These are phyloP conservation scores for Boleophthalmus pectinirostris DNA, from an alignment of 2,113 vertebrate species.

Conservation along the genomic window DNA sequence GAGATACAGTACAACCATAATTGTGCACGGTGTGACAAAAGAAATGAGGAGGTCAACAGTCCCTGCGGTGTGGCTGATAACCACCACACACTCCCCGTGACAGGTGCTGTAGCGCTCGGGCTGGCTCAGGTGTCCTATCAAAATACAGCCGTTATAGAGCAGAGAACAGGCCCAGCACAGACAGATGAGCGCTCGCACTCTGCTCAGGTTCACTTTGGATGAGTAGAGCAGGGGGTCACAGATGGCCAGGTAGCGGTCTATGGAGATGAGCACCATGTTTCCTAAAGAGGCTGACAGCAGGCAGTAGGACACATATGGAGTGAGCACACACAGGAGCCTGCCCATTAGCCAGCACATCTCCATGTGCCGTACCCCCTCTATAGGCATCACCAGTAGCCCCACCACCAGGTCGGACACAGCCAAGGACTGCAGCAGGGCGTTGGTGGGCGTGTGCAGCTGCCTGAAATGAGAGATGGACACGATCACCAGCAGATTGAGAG, in stretches of 20 bases:
- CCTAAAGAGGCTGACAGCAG: rapidly evolving
- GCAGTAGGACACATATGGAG: constrained; percentile 24
- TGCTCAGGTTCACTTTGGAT: constrained; percentile 20
- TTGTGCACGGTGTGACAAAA: constrained; percentile 13
- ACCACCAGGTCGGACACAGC: constrained; percentile 8
- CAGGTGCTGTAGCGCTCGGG: constrained; percentile 29
- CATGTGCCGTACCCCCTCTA: constrained; percentile 15
- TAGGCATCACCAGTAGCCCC: constrained; percentile 1
- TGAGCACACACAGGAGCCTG: constrained; percentile 30
- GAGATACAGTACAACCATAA: constrained; percentile 49
- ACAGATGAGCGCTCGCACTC: constrained; percentile 2
- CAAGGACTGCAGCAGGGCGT: constrained; percentile 5
- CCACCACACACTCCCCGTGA: constrained; percentile 37
- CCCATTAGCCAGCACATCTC: constrained; percentile 48
- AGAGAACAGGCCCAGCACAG: constrained; percentile 22
- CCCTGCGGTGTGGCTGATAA: neutral
- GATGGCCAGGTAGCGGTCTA: constrained; percentile 29
- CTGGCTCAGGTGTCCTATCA: constrained; percentile 10
- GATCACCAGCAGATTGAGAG: constrained; percentile 2
- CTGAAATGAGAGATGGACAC: constrained; percentile 6
- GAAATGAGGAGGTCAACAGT: constrained; percentile 43
- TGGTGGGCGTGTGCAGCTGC: neutral
- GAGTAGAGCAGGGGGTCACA: constrained; percentile 40
- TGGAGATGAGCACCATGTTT: constrained; percentile 43
- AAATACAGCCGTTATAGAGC: constrained; percentile 25